Evolutionary conservation across 2,113 vertebrate species (phyloP).

Genomic region (Pagrus major): DNA sequence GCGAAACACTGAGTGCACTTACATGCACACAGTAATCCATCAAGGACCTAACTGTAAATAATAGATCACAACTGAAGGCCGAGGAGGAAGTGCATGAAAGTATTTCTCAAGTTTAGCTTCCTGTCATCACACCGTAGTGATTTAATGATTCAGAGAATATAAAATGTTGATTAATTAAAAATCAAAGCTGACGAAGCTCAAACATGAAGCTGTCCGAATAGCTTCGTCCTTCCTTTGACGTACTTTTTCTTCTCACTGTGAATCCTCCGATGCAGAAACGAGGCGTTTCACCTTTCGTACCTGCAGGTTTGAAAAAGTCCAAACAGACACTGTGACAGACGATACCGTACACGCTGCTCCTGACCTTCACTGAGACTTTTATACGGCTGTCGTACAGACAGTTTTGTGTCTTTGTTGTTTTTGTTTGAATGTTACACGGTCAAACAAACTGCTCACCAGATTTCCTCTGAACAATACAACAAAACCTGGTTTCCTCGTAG

Average conservation of each 20-base stretch:
- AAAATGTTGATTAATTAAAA: too few relatives aligned
- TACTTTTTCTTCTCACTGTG: not conserved
- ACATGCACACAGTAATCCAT: slow-evolving; percentile 35
- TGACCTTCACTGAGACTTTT: not conserved
- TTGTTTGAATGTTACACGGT: not conserved
- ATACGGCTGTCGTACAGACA: not conserved
- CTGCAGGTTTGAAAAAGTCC: not conserved
- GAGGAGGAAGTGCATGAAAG: slow-evolving; percentile 27
- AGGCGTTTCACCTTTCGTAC: not conserved
- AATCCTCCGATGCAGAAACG: not conserved
- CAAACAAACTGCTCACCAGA: not conserved
- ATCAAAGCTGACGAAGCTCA: not conserved
- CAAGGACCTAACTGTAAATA: slow-evolving; percentile 41
- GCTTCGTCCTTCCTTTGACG: not conserved
- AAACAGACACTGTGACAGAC: not conserved
- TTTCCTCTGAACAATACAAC: not conserved
- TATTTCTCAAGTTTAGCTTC: slow-evolving; percentile 27
- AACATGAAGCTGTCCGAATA: not conserved
- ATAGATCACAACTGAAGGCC: slow-evolving; percentile 37
- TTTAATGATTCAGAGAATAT: not conserved
- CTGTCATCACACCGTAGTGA: not conserved
- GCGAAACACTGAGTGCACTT: slow-evolving; percentile 33
- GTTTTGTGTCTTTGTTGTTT: not conserved
- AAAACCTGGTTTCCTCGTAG: too few relatives aligned
- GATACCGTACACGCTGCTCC: not conserved